Evolutionary conservation across 2,888 invertebrate species (phyloP), one percentile per base, ranked within the genome.

Genomic region (Tineola bisselliella): DNA sequence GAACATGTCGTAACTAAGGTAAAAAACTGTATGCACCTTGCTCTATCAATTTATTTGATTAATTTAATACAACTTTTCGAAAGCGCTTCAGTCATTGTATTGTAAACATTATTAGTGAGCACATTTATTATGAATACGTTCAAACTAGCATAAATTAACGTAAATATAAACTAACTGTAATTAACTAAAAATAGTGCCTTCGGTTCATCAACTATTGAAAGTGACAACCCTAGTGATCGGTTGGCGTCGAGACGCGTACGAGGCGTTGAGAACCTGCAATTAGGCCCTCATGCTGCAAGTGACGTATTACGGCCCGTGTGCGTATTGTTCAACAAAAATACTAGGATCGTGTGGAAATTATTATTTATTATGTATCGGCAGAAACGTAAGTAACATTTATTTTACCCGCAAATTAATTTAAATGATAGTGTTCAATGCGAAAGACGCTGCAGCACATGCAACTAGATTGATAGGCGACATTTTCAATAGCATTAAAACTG

Each of bases 221-320:
- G 13, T 58, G 66, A 52, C 76, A 82, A 63, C 83, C 83, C 83
- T 82, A 72, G 65, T 65, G 70, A 72, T 71, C 69, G 75, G 66
- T 68, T 68, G 70, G 74, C 71, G 72, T 43, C 61, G 13, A 17
- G 54, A 43, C 31, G 56, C 74, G 71, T 71, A 68, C 73, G 73
- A 83, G 81, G 84, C 84, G 84, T 82, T 78, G 84, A 80, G 81
- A 82, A 77, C 84, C 86, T 84, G 81, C 84, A 87, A 87, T 87
- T 87, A 87, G 81, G 74, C 70, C 31, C 48, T 60, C 60, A 31
- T 25, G 48, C 58, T 59, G 19, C 60, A 44, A 48, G 48, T 60
- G 48, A 60, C 59, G 59, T 59, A 59, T 59, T 44, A 19, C 19
- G 54, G 38, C 58, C 56, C 61, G 61, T 18, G 43, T 38, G 58